Evolutionary conservation across 2,113 vertebrate genomes (phyloP), one percentile per base, ranked within the genome.

Genomic region (Empidonax alnorum): DNA sequence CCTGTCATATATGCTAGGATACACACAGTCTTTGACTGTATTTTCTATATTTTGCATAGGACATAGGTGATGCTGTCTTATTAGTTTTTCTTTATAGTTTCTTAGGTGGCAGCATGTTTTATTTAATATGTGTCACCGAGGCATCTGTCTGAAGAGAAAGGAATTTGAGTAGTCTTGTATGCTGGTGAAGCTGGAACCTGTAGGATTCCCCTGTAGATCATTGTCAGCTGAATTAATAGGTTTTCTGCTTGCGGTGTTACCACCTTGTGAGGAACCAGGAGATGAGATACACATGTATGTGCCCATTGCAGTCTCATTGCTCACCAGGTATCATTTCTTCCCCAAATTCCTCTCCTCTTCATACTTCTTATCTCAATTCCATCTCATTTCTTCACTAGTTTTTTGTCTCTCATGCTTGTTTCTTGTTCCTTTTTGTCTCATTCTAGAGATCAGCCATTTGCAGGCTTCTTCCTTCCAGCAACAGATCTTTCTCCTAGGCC

Each of bases 281-380:
- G 47, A 39, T 74, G 25, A 63, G 23, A 30, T 35, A 20, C 7
- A 16, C 18, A 11, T 6, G 1, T 55, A 42, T 0, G 0, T 56
- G 13, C 24, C 61, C 6, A 2, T 47, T 77, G 46, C 24, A 74
- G 24, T 77, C 28, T 81, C 44, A 30, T 42, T 77, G 37, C 59
- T 91, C n/a, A 66, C 13, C 37, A 37, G 31, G 42, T 53, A 18
- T 66, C 59, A 31, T 41, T 69, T 63, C 44, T 80, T 25, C 11
- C 33, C 55, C 39, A 41, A 12, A n/a, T 49, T 90, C 25, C n/a
- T 67, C 15, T 90, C 50, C 9, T 75, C 12, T 75, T 33, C 44
- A 6, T 66, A 24, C 9, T 59, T 61, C 33, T 62, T 50, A 35
- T 4, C 22, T 81, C 27, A 30, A 4, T 78, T 84, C 27, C 55